phyloP scores from a whole-genome alignment of 2,888 invertebrate genomes.

The Sminthurides aquaticus region DNA sequence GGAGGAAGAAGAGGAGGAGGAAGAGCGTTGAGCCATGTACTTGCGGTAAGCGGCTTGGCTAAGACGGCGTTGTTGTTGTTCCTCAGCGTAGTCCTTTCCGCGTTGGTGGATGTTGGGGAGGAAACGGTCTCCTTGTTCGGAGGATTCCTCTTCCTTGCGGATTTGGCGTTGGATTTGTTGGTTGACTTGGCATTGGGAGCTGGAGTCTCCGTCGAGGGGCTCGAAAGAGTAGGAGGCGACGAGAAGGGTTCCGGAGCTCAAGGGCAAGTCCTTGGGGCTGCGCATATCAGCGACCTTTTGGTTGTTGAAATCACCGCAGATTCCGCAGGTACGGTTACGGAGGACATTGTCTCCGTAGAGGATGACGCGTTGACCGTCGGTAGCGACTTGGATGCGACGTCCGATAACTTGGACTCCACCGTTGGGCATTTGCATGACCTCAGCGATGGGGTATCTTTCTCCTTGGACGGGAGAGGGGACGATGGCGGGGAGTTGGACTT shows the following conservation, averaged over 20 bases:
- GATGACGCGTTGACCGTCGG: conserved; percentile 35
- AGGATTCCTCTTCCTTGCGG: conserved; percentile 33
- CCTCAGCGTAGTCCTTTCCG: conserved; percentile 9
- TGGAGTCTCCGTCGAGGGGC: conserved; percentile 15
- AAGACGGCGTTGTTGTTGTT: conserved; percentile 14
- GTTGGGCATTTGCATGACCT: conserved; percentile 35
- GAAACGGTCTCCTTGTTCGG: conserved; percentile 12
- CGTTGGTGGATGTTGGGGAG: conserved; percentile 14
- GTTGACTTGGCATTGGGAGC: conserved; percentile 29
- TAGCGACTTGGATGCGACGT: conserved; percentile 34
- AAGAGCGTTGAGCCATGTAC: background rate
- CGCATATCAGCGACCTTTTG: conserved; percentile 41
- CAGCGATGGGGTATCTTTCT: conserved; percentile 24
- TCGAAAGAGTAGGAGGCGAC: conserved; percentile 36
- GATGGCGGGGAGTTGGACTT: conserved; percentile 32
- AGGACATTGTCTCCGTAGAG: conserved; percentile 29
- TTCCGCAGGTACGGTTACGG: conserved; percentile 41
- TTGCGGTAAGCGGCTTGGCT: conserved; percentile 14
- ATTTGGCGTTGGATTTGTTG: conserved; percentile 27
- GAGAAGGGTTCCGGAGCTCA: conserved; percentile 36
- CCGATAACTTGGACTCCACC: conserved; percentile 40
- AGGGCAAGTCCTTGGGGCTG: conserved; percentile 37
- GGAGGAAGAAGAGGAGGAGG: conserved; percentile 14
- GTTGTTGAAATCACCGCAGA: conserved; percentile 42
- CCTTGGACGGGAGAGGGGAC: conserved; percentile 20